Evolutionary conservation across 2,888 invertebrate species (phyloP), one percentile per base, ranked within the genome.

Genomic region (Anoncus sp.): DNA sequence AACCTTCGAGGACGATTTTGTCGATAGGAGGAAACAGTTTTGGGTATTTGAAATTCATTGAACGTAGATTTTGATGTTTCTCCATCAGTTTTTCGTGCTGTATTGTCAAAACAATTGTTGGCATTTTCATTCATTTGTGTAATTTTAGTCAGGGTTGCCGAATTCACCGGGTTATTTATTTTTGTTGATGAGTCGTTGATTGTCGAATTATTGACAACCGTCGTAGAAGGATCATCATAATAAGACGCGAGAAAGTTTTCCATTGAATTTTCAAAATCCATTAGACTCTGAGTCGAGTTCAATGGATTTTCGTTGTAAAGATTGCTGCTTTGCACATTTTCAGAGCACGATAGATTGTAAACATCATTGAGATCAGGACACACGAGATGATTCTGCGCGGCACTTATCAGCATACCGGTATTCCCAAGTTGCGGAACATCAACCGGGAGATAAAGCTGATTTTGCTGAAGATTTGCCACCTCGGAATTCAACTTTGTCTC

Each of bases 21-120:
- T n/a, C 74, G 66, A 59, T 82, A 86, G 1, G 80, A 81, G 0
- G 82, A 81, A 7, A 87, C 83, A 16, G 82, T 79, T 55, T 84
- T 79, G 31, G 87, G 87, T 73, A 86, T 83, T 20, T 84, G 83
- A 47, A 82, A 86, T 40, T 86, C 82, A 43, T 82, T 81, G 38
- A 78, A 75, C 1, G 71, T 40, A 16, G 69, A 51, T 51, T 66
- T 63, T 18, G 75, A 22, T 7, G 62, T 22, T 22, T 7, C 38
- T 1, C 22, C 57, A 14, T 55, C 55, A 12, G 45, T 38, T 47
- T 53, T 40, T 14, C 24, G 27, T 27, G 63, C 71, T 24, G 45
- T 45, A 20, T 67, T 67, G 35, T 59, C 47, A 16, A 69, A 67
- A 10, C 55, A 45, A 53, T 43, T 53, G 20, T 45, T 27, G 35